Evolutionary conservation across 1,140 invertebrate species (phyloP).

Genomic region (Zelostemma sp.): DNA sequence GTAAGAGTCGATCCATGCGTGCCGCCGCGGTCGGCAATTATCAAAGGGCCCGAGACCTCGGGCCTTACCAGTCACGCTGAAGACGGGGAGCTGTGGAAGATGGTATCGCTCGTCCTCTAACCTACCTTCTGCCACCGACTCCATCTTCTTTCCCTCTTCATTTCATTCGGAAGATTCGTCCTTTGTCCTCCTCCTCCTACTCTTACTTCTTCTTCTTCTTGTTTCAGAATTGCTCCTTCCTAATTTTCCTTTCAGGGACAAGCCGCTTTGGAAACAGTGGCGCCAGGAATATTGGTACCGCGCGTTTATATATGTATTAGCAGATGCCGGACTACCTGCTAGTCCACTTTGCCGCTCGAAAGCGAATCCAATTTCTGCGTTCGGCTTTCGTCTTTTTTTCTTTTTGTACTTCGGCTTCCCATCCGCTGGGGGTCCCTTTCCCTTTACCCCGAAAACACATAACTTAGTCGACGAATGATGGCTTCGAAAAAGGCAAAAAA

Average conservation of each 20-base stretch:
- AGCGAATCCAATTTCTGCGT: conserved; percentile 13
- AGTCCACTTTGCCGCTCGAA: background rate
- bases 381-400: too few species aligned
- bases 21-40: conserved; percentile 57
- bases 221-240: conserved; percentile 34
- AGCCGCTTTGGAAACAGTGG: conserved; percentile 29
- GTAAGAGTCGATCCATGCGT: conserved; percentile 24
- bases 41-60: conserved; percentile 49
- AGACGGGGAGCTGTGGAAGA: conserved; percentile 61
- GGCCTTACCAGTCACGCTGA: conserved; percentile 60
- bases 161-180: conserved; percentile 11
- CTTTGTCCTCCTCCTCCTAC: conserved; percentile 13
- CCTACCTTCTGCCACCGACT: conserved; percentile 18
- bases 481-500: too few species aligned
- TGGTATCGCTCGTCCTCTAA: conserved; percentile 52
- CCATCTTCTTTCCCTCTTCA: conserved; percentile 12
- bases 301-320: background rate
- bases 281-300: conserved; percentile 21
- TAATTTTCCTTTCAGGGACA: conserved; percentile 33
- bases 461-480: too few species aligned
- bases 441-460: background rate
- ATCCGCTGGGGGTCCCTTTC: background rate
- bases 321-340: conserved; percentile 2
- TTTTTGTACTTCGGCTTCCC: too few species aligned
- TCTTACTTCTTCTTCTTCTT: conserved; percentile 25